These are phyloP conservation scores for Cyprinodon variegatus DNA, from an alignment of 2,113 vertebrate species.

Conservation along the genomic window DNA sequence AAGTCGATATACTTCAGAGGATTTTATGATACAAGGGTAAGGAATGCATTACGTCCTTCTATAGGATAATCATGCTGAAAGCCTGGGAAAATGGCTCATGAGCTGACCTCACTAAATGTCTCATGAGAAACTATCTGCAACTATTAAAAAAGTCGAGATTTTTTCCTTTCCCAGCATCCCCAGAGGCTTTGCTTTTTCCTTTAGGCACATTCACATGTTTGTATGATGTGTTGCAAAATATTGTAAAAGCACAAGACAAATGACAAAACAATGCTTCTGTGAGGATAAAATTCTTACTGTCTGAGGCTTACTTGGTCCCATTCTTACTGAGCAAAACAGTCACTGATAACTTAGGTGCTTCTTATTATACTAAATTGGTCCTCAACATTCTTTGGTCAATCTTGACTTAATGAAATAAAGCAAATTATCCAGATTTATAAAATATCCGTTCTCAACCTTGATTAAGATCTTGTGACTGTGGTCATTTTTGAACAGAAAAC, in stretches of 20 bases:
- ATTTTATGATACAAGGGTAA: background rate
- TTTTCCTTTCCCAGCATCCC: conserved; percentile 50
- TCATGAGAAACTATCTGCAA: conserved; percentile 53
- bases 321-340: background rate
- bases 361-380: background rate
- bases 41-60: background rate
- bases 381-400: too few relatives aligned
- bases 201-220: background rate
- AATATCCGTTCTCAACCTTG: too few relatives aligned
- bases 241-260: background rate
- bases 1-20: background rate
- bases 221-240: background rate
- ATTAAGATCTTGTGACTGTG: too few relatives aligned
- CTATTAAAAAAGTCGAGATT: conserved; percentile 7
- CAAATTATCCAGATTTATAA: too few relatives aligned
- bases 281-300: too few relatives aligned
- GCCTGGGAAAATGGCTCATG: conserved; percentile 36
- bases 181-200: background rate
- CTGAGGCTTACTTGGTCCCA: too few relatives aligned
- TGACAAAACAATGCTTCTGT: too few relatives aligned
- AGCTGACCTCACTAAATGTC: conserved; percentile 28
- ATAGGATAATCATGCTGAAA: background rate
- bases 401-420: too few relatives aligned
- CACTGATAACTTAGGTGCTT: background rate
- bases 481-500: too few relatives aligned